Base-by-base conservation (phyloP, 2,797 vertebrate species). In the Malurus leucopterus region DNA sequence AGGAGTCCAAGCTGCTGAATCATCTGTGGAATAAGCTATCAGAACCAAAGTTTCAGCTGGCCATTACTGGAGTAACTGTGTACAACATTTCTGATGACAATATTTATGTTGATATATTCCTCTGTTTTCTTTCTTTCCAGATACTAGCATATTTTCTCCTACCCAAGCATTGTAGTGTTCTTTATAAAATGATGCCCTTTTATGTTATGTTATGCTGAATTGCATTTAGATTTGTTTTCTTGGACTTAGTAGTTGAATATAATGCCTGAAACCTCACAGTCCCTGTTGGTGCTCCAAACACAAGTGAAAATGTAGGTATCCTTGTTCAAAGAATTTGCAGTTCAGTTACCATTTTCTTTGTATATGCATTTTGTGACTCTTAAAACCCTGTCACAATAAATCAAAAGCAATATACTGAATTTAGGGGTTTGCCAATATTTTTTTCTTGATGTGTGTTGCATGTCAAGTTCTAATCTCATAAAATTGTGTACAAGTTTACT, bases 221-320 rank as follows among this genome's bases (percentile, higher is more conserved):
- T 78, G 43, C 65, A 32, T 63, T 88, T 83, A 71, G 9, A 80
- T 90, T 65, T 87, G 67, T 91, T 95, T 92, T 88, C 59, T 70
- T 86, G 29, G 51, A 54, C 67, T 90, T 65, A 75, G 54, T 72
- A 78, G 54, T 54, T 83, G 51, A 71, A 82, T 93, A 21, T 64
- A 46, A 85, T 69, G 63, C 32, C 55, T 77, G 90, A 83, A 94
- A 86, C 62, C 30, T 83, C 59, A 79, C 43, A 71, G 8, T 88
- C 72, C 59, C 72, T 83, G 61, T 94, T 93, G 94, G 86, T 93
- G 86, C 84, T 93, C 80, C 58, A 85, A 57, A 53, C 76, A 76
- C 86, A 93, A 92, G 70, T 93, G 74, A 93, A 96, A 96, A 72
- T 57, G 86, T 78, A 94, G 72, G 65, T 95, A 84, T 23, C 29